Evolutionary conservation across 2,888 invertebrate species (phyloP).

Genomic region (Andricus curvator): DNA sequence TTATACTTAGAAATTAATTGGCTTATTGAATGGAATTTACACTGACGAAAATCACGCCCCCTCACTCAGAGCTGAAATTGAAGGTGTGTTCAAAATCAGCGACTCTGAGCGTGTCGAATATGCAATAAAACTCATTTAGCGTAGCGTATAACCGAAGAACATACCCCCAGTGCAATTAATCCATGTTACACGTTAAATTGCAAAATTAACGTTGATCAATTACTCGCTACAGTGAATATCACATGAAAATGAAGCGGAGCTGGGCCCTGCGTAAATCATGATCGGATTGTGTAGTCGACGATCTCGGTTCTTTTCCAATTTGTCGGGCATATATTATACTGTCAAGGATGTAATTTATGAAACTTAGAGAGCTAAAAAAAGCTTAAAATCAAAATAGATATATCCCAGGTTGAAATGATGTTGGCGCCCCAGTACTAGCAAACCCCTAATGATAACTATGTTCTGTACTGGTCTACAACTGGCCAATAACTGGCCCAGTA

Average conservation of each 20-base stretch:
- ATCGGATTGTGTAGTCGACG: slow-evolving; percentile 30
- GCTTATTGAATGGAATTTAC: neutral
- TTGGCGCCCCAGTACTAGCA: no score
- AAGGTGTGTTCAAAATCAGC: slow-evolving; percentile 22
- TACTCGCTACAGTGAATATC: slow-evolving; percentile 60
- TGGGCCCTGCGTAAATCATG: slow-evolving; percentile 58
- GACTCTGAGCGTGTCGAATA: slow-evolving; percentile 27
- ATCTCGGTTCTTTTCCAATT: slow-evolving; percentile 36
- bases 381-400: neutral
- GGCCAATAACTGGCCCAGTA: no score
- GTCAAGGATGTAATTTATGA: slow-evolving; percentile 31
- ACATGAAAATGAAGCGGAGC: slow-evolving; percentile 59
- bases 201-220: slow-evolving; percentile 65
- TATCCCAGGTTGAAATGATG: no score
- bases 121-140: slow-evolving; percentile 36
- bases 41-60: neutral
- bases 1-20: slow-evolving; percentile 6
- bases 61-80: neutral
- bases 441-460: no score
- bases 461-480: no score
- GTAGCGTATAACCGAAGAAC: slow-evolving; percentile 42
- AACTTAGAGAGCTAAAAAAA: neutral
- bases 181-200: slow-evolving; percentile 62
- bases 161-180: slow-evolving; percentile 57
- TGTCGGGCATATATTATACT: slow-evolving; percentile 27